Evolutionary conservation across 2,888 invertebrate genomes (phyloP).

Genomic region (Sminthurinus aureus): DNA sequence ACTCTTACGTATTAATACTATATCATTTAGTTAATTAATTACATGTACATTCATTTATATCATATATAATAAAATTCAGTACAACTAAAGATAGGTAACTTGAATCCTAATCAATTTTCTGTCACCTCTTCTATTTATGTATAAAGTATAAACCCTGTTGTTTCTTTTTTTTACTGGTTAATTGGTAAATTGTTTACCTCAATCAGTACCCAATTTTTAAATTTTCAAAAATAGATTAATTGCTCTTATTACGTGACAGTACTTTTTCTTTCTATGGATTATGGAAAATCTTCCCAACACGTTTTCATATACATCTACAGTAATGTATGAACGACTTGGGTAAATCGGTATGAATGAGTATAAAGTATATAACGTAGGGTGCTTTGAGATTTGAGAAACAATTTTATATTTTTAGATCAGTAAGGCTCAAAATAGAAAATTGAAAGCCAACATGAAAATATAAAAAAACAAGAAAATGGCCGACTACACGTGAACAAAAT

Average conservation of each 20-base stretch:
- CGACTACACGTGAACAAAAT: conserved; percentile 23
- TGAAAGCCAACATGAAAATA: conserved; percentile 15
- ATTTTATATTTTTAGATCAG: conserved; percentile 23
- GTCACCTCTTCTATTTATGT: neutral
- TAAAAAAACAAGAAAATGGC: conserved; percentile 12
- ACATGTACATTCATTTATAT: neutral
- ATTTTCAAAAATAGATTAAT: too few relatives aligned
- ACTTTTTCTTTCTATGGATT: neutral
- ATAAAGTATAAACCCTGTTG: conserved; percentile 24
- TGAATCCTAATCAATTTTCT: neutral
- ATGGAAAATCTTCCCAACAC: neutral
- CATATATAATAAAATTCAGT: neutral
- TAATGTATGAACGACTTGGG: too few relatives aligned
- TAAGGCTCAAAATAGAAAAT: conserved; percentile 37
- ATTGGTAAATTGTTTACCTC: too few relatives aligned
- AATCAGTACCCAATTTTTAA: too few relatives aligned
- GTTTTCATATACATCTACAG: neutral
- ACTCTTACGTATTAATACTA: neutral
- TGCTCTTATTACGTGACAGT: neutral
- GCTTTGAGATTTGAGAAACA: neutral
- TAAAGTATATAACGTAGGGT: neutral
- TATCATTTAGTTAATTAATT: neutral
- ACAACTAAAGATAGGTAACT: conserved; percentile 18
- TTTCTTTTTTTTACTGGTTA: neutral
- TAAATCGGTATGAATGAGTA: conserved; percentile 2